phyloP scores from a whole-genome alignment of 2,113 vertebrate genomes.

The Hippoglossus stenolepis region DNA sequence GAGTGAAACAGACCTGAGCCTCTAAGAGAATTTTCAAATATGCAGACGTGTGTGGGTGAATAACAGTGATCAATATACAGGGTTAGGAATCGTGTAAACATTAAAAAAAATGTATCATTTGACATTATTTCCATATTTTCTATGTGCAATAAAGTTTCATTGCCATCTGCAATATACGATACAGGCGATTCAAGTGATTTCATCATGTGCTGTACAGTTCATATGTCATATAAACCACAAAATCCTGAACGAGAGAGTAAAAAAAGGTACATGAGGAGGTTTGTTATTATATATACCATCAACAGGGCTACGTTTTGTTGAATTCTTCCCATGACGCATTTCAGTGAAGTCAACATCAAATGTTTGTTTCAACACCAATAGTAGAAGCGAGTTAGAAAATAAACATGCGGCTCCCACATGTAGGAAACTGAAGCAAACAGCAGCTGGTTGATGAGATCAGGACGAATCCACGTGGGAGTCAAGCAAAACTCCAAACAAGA shows the following conservation, averaged over 20 bases:
- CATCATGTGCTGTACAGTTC: neutral
- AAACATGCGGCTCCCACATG: slow-evolving; percentile 42
- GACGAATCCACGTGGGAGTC: slow-evolving; percentile 33
- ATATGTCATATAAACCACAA: neutral
- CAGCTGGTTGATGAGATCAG: slow-evolving; percentile 57
- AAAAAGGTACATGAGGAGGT: neutral
- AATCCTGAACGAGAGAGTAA: neutral
- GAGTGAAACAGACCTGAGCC: slow-evolving; percentile 21
- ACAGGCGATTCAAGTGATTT: neutral
- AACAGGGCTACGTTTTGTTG: neutral
- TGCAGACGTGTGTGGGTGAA: neutral
- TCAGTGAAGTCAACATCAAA: slow-evolving; percentile 7
- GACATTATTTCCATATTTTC: neutral
- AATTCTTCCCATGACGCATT: slow-evolving; percentile 17
- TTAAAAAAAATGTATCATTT: too few species aligned
- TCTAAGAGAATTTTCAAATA: slow-evolving; percentile 29
- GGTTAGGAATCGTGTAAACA: neutral
- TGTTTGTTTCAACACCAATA: slow-evolving; percentile 38
- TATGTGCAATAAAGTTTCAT: neutral
- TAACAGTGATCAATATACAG: neutral
- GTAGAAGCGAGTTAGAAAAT: slow-evolving; percentile 29
- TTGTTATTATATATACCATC: neutral
- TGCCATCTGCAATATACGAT: neutral
- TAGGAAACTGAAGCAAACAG: slow-evolving; percentile 47
- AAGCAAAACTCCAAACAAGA: slow-evolving; percentile 38